Percentiles rank a stretch among this genome's conserved stretches.
Evolutionary conservation across 92 coral and sea anemone species (phyloP).

Genomic region (Pocillopora meandrina): DNA sequence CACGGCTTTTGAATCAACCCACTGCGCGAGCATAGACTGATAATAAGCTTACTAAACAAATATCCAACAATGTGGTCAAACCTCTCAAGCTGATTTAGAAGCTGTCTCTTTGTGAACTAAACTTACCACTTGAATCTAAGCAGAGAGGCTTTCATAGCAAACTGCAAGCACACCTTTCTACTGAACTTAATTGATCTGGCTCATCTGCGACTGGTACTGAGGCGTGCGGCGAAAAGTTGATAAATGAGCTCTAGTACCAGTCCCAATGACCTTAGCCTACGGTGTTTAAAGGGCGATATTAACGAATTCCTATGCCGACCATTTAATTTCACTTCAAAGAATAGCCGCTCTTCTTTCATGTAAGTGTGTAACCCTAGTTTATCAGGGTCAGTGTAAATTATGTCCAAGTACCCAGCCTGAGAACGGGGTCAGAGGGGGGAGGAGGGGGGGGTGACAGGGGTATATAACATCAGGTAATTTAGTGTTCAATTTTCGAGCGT

Average conservation of each 20-base stretch:
- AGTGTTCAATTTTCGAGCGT: no score
- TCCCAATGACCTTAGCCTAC: no score
- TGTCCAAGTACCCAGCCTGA: background rate
- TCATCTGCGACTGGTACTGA: no score
- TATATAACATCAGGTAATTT: no score
- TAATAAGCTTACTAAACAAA: background rate
- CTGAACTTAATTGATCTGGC: no score
- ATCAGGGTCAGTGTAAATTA: background rate
- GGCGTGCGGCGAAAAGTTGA: no score
- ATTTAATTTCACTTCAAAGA: background rate
- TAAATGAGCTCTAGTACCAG: no score
- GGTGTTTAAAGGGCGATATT: no score
- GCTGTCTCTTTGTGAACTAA: background rate
- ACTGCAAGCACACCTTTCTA: background rate
- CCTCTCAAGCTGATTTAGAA: background rate
- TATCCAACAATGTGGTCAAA: background rate
- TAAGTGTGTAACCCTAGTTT: background rate
- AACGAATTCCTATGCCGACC: background rate
- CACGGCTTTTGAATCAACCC: background rate
- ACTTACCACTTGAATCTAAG: slow-evolving; percentile 1
- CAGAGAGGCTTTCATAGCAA: background rate
- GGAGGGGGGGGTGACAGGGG: no score
- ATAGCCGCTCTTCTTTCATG: background rate
- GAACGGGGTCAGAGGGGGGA: no score
- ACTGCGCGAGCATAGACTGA: background rate